Evolutionary conservation across 1,140 invertebrate species (phyloP).

Genomic region (Eriocheir sinensis): DNA sequence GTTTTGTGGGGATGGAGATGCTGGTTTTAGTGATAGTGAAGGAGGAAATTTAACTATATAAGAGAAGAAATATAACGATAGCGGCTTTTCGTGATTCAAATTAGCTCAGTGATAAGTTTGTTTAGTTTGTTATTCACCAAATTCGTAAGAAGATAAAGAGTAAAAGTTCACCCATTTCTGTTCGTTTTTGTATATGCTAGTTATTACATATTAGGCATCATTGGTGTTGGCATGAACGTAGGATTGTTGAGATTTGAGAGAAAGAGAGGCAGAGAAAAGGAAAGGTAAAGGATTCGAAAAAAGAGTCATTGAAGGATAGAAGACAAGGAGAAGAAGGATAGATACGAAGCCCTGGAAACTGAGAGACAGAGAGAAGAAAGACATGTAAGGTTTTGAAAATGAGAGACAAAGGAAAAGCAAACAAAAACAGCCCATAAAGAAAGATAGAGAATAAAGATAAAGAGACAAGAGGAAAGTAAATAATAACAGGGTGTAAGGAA

Average conservation of each 20-base stretch:
- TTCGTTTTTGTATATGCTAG: too few relatives aligned
- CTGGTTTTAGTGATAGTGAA: too few relatives aligned
- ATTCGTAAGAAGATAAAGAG: too few relatives aligned
- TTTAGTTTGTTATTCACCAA: too few relatives aligned
- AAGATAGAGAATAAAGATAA: background rate
- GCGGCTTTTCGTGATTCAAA: too few relatives aligned
- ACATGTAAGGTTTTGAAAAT: background rate
- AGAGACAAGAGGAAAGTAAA: background rate
- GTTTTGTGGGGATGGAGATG: background rate
- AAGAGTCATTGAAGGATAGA: background rate
- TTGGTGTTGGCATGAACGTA: background rate
- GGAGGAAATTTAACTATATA: too few relatives aligned
- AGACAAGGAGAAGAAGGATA: background rate
- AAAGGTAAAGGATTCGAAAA: conserved; percentile 19
- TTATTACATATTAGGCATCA: too few relatives aligned
- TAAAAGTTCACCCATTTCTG: too few relatives aligned
- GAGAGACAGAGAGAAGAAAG: background rate
- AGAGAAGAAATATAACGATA: too few relatives aligned
- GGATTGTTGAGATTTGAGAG: background rate
- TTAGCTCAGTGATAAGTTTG: too few relatives aligned
- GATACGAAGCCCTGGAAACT: background rate
- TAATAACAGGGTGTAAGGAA: background rate
- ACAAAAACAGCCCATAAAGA: too few relatives aligned
- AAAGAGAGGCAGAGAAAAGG: conserved; percentile 7
- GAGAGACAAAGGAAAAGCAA: background rate